Evolutionary conservation across 2,797 vertebrate species (phyloP).

Genomic region (Danio jaintianensis): DNA sequence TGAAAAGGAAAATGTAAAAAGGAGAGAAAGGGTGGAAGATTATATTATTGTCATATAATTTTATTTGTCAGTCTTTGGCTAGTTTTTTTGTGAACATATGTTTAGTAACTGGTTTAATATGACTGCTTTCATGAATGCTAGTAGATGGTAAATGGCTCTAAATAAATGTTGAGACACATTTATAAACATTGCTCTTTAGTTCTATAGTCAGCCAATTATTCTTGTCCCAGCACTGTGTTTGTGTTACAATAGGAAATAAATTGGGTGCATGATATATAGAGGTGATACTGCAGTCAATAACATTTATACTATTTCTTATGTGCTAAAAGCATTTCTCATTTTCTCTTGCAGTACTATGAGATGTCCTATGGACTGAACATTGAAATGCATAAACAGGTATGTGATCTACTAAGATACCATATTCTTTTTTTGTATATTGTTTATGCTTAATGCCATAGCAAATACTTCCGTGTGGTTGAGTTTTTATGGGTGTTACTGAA

Average conservation of each 20-base stretch:
- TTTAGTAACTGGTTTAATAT: background rate
- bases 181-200: conserved; percentile 23
- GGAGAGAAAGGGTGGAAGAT: too few species aligned
- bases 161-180: conserved; percentile 19
- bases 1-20: background rate
- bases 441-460: background rate
- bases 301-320: conserved; percentile 25
- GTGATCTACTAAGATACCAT: conserved; percentile 57
- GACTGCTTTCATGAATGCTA: background rate
- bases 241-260: conserved; percentile 8
- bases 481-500: background rate
- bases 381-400: conserved; percentile 99
- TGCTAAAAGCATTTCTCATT: conserved; percentile 30
- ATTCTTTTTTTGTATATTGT: background rate
- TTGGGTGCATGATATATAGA: background rate
- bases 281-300: background rate
- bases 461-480: background rate
- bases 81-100: background rate
- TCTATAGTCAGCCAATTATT: conserved; percentile 9
- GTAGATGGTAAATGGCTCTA: background rate
- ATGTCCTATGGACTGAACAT: conserved; percentile 99
- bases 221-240: background rate
- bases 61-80: conserved; percentile 1
- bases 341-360: conserved; percentile 89
- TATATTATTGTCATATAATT: too few species aligned